Conservation (phyloP, 2,113 vertebrate genomes). For the Siphamia tubifer region DNA sequence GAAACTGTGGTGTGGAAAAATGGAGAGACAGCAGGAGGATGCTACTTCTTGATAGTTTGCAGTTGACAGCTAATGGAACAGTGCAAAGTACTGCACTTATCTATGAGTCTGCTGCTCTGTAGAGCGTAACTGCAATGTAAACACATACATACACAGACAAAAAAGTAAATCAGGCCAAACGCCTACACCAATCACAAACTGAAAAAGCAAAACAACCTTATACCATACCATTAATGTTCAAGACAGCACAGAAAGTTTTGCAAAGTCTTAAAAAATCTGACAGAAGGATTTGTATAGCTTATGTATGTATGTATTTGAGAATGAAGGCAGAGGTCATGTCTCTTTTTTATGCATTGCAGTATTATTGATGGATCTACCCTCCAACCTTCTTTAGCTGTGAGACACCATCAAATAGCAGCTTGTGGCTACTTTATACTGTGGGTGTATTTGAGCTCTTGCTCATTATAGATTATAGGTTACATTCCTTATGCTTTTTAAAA, state of each 20-base stretch:
- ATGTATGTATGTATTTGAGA: neutral
- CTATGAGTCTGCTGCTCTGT: conserved; percentile 16
- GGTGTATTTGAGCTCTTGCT: neutral
- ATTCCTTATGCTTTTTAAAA: neutral
- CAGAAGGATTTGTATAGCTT: neutral
- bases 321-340: neutral
- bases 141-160: neutral
- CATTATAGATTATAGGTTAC: neutral
- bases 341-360: neutral
- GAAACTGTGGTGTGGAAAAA: conserved; percentile 10
- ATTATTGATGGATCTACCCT: neutral
- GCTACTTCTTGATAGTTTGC: conserved; percentile 54
- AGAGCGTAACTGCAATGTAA: conserved; percentile 29
- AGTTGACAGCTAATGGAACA: conserved; percentile 49
- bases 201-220: conserved; percentile 4
- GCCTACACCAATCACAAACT: conserved; percentile 32
- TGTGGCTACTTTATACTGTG: neutral
- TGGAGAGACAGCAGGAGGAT: conserved; percentile 43
- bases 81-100: conserved; percentile 29
- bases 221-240: neutral
- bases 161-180: conserved; percentile 43
- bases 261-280: conserved; percentile 2
- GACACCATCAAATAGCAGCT: neutral
- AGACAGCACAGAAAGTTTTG: conserved; percentile 18
- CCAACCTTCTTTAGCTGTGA: neutral